A percentile compares a stretch with the other conserved stretches of the same genome.
Evolutionary conservation across 2,797 vertebrate genomes (phyloP).

Genomic region (Neoniphon sammara): DNA sequence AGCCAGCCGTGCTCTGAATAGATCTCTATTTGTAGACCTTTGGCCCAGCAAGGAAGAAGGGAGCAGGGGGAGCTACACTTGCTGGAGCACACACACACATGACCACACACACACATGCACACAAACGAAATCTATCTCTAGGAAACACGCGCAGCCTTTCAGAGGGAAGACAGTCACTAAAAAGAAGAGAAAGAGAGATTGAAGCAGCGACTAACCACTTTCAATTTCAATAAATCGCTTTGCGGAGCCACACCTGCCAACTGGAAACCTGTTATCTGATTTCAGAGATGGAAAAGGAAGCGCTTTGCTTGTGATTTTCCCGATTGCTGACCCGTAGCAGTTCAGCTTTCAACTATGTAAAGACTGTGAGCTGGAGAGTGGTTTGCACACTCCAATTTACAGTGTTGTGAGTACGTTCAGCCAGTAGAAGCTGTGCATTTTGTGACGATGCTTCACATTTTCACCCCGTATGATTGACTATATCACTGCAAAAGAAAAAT

Average conservation of each 20-base stretch:
- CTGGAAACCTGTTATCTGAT: slow-evolving; percentile 1
- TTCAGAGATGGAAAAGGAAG: neutral
- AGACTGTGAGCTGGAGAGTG: neutral
- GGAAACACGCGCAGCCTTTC: slow-evolving; percentile 11
- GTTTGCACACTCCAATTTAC: slow-evolving; percentile 2
- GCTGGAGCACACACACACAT: slow-evolving; percentile 11
- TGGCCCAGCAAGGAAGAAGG: slow-evolving; percentile 25
- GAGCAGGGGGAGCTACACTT: slow-evolving; percentile 3
- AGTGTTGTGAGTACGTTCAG: neutral
- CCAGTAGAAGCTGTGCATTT: neutral
- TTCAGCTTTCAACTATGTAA: neutral
- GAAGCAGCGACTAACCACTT: slow-evolving; percentile 11
- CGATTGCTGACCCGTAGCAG: neutral
- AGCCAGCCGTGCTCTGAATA: slow-evolving; percentile 42
- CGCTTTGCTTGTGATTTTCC: neutral
- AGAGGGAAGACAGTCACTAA: slow-evolving; percentile 20
- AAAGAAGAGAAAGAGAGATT: slow-evolving; percentile 11
- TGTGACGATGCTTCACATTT: neutral
- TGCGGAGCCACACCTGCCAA: neutral
- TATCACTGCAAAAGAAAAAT: slow-evolving; percentile 5
- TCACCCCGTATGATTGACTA: slow-evolving; percentile 13
- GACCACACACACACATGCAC: slow-evolving; percentile 19
- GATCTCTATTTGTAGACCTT: slow-evolving; percentile 63
- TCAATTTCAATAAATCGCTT: slow-evolving; percentile 11
- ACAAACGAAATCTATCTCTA: neutral